Base-by-base conservation (phyloP, 2,888 invertebrate species). In the Rotaria socialis region DNA sequence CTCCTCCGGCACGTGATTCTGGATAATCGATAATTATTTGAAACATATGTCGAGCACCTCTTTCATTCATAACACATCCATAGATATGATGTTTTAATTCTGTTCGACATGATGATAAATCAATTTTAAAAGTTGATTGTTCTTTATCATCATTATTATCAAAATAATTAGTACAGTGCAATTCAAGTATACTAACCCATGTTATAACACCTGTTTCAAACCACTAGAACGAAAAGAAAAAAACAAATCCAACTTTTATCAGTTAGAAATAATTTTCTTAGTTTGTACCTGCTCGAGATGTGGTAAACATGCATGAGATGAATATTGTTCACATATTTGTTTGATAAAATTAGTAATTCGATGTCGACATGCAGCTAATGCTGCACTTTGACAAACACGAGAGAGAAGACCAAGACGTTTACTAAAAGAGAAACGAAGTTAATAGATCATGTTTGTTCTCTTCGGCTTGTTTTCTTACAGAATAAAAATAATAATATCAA, bases 21-120 rank as follows among this genome's bases (percentile, higher is more conserved):
- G 97, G 97, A 92, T 95, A 97, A 91, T 97, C 97, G 89, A 97
- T 96, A 86, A 97, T 96, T 87, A 97, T 97, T 89, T 95, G 96
- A 90, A 97, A 97, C 85, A 97, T 93, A 90, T 97, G 96, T 16
- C 47, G 41, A 47, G 75, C 41, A 67, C 67, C 67, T 80, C 75
- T 19, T 47, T 41, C 75, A 24, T n/a, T 22, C 47, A 80, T 80
- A 47, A 47, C 7, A 80, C 75, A 80, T 80, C 43, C 43, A 24
- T 47, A 80, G 2, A 80, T 80, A 80, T 80, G 47, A 80, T 80
- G 41, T 80, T 80, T 80, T 80, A 80, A 80, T 80, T 80, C 75
- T 47, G n/a, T 47, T 47, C 75, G 43, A 47, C 47, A 47, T 2
- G 22, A 47, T 16, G 41, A 41, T 24, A 47, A 22, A 47, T 47